Base-by-base conservation (phyloP, 2,113 vertebrate species). In the Tringa solitaria region DNA sequence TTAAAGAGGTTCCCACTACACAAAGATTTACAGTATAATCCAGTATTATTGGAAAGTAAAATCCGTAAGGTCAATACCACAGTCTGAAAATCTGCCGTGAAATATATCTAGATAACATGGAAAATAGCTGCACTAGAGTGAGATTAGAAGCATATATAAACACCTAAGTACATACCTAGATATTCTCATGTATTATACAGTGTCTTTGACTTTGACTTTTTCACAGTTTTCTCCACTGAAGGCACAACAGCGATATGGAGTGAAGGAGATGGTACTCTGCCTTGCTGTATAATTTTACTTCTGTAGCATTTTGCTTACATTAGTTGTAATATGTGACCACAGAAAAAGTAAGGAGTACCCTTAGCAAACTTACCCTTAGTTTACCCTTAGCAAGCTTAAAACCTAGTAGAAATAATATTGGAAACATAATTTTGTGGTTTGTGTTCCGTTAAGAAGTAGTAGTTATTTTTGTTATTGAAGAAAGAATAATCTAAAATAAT, bases 201-300 rank as follows among this genome's bases (percentile, higher is more conserved):
- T 24, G 46, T 0, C 17, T 63, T 70, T 87, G 32, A 10, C 22
- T 89, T 72, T 59, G 16, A 11, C 5, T 67, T 61, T 45, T 61
- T 7, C 33, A 24, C 10, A 37, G 65, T 78, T 57, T 46, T 39
- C 56, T 39, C 43, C 51, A 7, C 28, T 12, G 20, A 78, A 51
- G 39, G 28, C 10, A 26, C 59, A 53, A 1, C 4, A 2, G 4
- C 35, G 18, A 6, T 4, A 2, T 2, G 37, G 30, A 37, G 26
- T 0, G n/a, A 39, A 87, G 63, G n/a, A 43, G 12, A 10, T 1
- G 3, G 24, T 17, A 7, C n/a, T 32, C 56, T 28, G 7, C 28
- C 41, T 41, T 3, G 18, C 21, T 48, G 11, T 23, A 14, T 11
- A 16, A 16, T 23, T 80, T 48, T 15, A 37, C 23, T 24, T 63